Evolutionary conservation across 2,797 vertebrate genomes (phyloP).

Genomic region (Rhabdomys pumilio): DNA sequence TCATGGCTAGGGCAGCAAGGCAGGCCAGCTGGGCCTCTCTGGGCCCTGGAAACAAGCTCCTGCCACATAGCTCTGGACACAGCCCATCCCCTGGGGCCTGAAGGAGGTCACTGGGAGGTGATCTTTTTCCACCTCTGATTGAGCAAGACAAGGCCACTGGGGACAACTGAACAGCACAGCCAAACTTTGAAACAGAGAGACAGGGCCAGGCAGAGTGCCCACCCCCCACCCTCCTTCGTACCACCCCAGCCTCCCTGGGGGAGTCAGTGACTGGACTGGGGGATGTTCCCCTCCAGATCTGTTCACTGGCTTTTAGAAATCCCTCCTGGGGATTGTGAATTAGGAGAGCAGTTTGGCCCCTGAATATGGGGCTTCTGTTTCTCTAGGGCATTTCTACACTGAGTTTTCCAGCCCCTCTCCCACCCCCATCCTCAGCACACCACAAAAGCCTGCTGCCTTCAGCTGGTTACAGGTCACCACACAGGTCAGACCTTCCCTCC

Average conservation of each 20-base stretch:
- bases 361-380: conserved; percentile 56
- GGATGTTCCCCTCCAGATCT: not conserved
- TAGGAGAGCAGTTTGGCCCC: conserved; percentile 42
- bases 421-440: not conserved
- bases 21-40: conserved; percentile 18
- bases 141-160: conserved; percentile 32
- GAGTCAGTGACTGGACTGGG: not conserved
- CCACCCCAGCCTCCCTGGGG: not conserved
- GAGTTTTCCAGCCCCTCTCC: conserved; percentile 21
- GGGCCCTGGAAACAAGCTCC: not conserved
- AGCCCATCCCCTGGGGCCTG: not conserved
- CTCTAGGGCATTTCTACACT: conserved; percentile 58
- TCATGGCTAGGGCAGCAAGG: not conserved
- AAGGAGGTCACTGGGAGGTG: conserved; percentile 60
- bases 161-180: not conserved
- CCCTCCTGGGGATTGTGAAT: conserved; percentile 35
- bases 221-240: not conserved
- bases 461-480: conserved; percentile 77
- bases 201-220: not conserved
- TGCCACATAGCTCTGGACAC: conserved; percentile 30
- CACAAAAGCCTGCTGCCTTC: conserved; percentile 56
- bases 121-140: conserved; percentile 69
- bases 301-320: conserved; percentile 56
- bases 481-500: conserved; percentile 79
- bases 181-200: conserved; percentile 42